Base-by-base conservation (phyloP, 2,113 vertebrate species). In the Campylomormyrus numenius region DNA sequence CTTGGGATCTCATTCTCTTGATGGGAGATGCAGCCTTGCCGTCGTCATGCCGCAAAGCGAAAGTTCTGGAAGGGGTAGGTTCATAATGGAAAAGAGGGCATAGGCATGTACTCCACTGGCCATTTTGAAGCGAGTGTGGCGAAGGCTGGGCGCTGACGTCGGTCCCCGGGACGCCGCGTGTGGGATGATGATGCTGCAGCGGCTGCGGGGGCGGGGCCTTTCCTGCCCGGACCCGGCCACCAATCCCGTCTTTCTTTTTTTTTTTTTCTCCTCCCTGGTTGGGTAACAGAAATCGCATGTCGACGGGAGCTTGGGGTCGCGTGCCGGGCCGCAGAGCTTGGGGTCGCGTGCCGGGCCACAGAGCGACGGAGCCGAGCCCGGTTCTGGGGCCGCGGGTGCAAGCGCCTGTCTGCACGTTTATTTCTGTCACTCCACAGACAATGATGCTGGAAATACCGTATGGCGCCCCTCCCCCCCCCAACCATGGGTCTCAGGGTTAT, bases 341-440 rank as follows among this genome's bases (percentile, higher is more conserved):
- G n/a, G 85, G n/a, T 31, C 9, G 46, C 11, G 24, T 35, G 3
- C 15, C 13, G 0, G n/a, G 24, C 46, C 80, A 0, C 24, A 13
- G 21, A 31, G 48, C 35, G 85, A 3, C 85, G 4, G 24, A 27
- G 46, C 19, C 2, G n/a, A 21, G 13, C 7, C 42, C 0, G 0
- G 13, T n/a, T 85, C 27, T 31, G 46, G 27, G 50, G 27, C 9
- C 7, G 15, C 17, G 8, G 6, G 4, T n/a, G 39, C 39, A 4
- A 48, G 42, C 8, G 53, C 53, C 15, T 24, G 53, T 66, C 52
- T 62, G 87, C 49, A 21, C 2, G 31, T 52, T 87, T 87, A 53
- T 88, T 62, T 88, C 87, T 45, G 87, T 66, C 87, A 66, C 87
- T 27, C 6, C 39, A 21, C 87, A 45, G 49, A 66, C 56, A 66